phyloP scores from a whole-genome alignment of 2,113 vertebrate species.

The Naja naja region DNA sequence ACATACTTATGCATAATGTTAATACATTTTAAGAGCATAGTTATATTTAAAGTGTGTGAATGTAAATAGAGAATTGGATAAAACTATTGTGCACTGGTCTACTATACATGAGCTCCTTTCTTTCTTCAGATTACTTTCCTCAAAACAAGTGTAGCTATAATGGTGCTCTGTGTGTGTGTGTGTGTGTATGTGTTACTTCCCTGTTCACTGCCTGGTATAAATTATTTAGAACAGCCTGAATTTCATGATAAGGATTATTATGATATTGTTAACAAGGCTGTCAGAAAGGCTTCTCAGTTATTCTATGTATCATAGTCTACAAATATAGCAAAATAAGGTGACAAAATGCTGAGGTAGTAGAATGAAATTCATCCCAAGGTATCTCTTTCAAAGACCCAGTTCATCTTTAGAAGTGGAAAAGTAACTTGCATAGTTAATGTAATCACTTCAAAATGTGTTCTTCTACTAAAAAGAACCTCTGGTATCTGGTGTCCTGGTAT shows the following conservation, averaged over 20 bases:
- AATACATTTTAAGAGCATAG: not conserved
- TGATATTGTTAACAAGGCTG: not conserved
- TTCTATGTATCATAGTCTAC: not conserved
- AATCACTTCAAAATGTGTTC: not conserved
- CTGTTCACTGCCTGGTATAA: not conserved
- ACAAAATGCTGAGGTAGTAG: not conserved
- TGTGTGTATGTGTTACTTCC: too few species aligned
- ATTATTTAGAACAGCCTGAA: not conserved
- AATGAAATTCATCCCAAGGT: not conserved
- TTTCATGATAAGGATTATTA: not conserved
- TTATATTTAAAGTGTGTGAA: not conserved
- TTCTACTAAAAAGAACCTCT: not conserved
- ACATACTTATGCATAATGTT: not conserved
- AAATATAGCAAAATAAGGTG: not conserved
- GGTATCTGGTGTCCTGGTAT: not conserved
- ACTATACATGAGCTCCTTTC: not conserved
- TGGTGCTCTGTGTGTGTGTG: not conserved
- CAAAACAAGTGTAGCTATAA: not conserved
- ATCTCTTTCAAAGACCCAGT: not conserved
- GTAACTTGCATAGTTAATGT: not conserved
- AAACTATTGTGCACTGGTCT: not conserved
- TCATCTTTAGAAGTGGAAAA: not conserved
- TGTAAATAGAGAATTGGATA: not conserved
- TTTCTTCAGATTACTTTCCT: not conserved
- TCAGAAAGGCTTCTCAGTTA: not conserved